Base-by-base conservation (phyloP, 2,888 invertebrate species). In the Andrena fulva region DNA sequence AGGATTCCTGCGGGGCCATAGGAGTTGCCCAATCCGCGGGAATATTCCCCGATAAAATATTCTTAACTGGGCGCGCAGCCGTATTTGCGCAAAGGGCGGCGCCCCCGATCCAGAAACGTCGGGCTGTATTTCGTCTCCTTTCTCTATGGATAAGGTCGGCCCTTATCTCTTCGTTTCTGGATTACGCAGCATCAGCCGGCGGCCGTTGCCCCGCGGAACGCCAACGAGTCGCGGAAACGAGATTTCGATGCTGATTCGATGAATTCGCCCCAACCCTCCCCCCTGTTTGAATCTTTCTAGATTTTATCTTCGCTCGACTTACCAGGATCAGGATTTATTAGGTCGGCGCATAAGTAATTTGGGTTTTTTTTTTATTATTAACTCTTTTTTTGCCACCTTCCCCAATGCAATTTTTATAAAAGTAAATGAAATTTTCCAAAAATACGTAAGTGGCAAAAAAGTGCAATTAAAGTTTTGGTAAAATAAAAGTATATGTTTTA, bases 1-100 rank as follows among this genome's bases (percentile, higher is more conserved):
- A 75, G 83, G 82, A 92, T 91, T 91, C 90, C 88, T 87, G 59
- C 76, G 87, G 86, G 87, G 84, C 82, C 82, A 64, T 71, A 50
- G 50, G 67, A 66, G 66, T 77, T 62, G 60, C 64, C 77, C 73
- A 76, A 77, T 80, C 70, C 71, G 75, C 62, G 71, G 73, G 74
- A 89, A 90, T 90, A 90, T 91, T 91, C 83, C 73, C 73, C 80
- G 89, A 86, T 90, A 85, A 89, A 91, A 91, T 89, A 90, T 90
- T 89, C 88, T 83, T 80, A 83, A 86, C 89, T 83, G 82, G 75
- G 80, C 71, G 82, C 87, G 75, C 77, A 72, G 70, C 72, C 75
- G 75, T 83, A 80, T 85, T 85, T 82, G 87, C 85, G 72, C 76
- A 76, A 77, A 82, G 85, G 85, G 85, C 80, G 85, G 75, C 67